Percentiles rank a stretch among this genome's conserved stretches.
phyloP scores from a whole-genome alignment of 2,888 invertebrate genomes.

The Chromoteleia sp. region DNA sequence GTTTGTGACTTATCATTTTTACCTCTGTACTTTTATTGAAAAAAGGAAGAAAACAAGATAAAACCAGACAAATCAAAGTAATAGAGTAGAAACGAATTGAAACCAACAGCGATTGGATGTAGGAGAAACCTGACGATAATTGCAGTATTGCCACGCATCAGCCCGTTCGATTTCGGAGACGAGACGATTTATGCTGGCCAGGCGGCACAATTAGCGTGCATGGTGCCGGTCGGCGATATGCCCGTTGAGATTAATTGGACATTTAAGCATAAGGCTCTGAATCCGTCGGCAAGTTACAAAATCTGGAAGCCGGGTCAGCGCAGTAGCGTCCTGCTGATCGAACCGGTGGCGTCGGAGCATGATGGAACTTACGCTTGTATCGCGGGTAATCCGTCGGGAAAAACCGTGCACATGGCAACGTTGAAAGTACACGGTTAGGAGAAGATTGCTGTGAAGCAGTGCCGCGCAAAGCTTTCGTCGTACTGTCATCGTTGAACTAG shows the following conservation, averaged over 20 bases:
- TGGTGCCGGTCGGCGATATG: constrained; percentile 87
- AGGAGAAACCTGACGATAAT: constrained; percentile 73
- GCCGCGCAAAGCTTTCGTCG: constrained; percentile 57
- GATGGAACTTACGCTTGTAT: constrained; percentile 87
- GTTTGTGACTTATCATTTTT: background rate
- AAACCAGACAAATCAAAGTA: background rate
- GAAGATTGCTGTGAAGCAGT: constrained; percentile 68
- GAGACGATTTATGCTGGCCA: constrained; percentile 92
- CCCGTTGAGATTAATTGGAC: constrained; percentile 87
- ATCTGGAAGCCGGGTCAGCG: constrained; percentile 82
- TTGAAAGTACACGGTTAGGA: constrained; percentile 88
- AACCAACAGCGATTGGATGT: constrained; percentile 5
- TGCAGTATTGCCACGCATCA: constrained; percentile 93
- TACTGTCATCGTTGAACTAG: constrained; percentile 41
- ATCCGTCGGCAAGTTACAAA: constrained; percentile 81
- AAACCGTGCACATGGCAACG: constrained; percentile 85
- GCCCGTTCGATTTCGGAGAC: constrained; percentile 92
- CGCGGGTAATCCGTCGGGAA: constrained; percentile 86
- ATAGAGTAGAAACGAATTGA: background rate
- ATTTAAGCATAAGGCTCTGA: constrained; percentile 85
- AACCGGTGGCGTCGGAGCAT: constrained; percentile 84
- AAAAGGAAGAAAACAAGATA: background rate
- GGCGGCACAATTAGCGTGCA: constrained; percentile 90
- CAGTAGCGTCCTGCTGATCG: constrained; percentile 84
- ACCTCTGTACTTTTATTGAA: background rate